Percentiles rank a stretch among this genome's conserved stretches.
phyloP scores from a whole-genome alignment of 2,888 invertebrate genomes.

The Tricholauxania praeusta region DNA sequence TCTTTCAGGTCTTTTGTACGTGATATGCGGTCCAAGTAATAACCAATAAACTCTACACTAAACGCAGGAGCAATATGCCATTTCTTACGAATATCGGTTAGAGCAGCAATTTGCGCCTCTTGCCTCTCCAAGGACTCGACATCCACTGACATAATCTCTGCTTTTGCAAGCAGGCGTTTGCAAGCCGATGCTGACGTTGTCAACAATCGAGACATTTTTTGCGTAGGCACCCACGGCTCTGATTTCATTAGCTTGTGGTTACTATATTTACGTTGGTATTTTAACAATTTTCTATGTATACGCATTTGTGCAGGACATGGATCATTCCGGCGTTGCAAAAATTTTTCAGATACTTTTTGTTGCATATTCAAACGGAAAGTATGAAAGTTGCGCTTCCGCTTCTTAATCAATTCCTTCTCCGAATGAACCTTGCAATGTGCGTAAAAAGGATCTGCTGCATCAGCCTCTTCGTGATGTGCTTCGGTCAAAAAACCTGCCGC shows the following conservation, averaged over 20 bases:
- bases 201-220: conserved; percentile 92
- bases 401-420: conserved; percentile 87
- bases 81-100: conserved; percentile 89
- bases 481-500: conserved; percentile 92
- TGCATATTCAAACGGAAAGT: conserved; percentile 85
- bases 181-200: conserved; percentile 93
- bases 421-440: conserved; percentile 97
- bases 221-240: conserved; percentile 93
- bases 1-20: conserved; percentile 83
- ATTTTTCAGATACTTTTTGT: conserved; percentile 71
- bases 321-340: conserved; percentile 54
- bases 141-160: conserved; percentile 91
- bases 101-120: conserved; percentile 83
- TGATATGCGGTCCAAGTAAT: conserved; percentile 90
- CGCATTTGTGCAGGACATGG: conserved; percentile 78
- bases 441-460: conserved; percentile 96
- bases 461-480: conserved; percentile 89
- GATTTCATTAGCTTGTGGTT: conserved; percentile 79
- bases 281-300: conserved; percentile 84
- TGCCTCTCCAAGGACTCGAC: conserved; percentile 84
- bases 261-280: conserved; percentile 86
- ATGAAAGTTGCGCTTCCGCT: conserved; percentile 86
- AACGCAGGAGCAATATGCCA: conserved; percentile 96
- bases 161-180: conserved; percentile 83
- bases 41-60: conserved; percentile 93